Percentiles rank a stretch among this genome's conserved stretches.
phyloP scores from a whole-genome alignment of 2,888 invertebrate genomes.

The Caenorhabditis wallacei region DNA sequence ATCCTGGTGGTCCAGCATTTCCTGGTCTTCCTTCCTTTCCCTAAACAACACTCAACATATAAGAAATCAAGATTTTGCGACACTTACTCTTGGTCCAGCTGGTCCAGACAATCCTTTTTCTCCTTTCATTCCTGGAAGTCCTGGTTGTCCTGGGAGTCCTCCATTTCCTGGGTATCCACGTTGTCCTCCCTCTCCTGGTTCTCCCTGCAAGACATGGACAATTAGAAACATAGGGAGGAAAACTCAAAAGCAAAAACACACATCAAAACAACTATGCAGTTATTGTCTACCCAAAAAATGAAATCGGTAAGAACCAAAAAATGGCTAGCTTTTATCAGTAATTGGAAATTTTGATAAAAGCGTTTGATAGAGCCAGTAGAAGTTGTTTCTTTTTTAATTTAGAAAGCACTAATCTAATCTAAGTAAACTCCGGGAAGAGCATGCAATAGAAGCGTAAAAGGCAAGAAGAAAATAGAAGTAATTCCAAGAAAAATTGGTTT shows the following conservation, averaged over 20 bases:
- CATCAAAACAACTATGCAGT: conserved; percentile 57
- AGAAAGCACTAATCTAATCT: conserved; percentile 26
- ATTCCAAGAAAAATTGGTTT: conserved; percentile 6
- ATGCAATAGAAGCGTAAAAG: conserved; percentile 47
- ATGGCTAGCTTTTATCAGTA: neutral
- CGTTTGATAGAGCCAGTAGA: neutral
- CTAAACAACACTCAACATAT: conserved; percentile 59
- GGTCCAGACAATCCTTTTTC: conserved; percentile 86
- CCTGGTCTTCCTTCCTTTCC: conserved; percentile 83
- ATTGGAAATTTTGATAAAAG: neutral
- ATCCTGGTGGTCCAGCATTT: conserved; percentile 82
- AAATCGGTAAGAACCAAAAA: conserved; percentile 9
- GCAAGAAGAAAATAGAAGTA: conserved; percentile 36
- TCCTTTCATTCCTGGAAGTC: conserved; percentile 84
- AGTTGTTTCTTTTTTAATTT: neutral
- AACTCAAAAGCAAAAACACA: conserved; percentile 24
- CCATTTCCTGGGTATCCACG: conserved; percentile 83
- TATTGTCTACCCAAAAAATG: conserved; percentile 27
- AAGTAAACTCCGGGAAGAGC: conserved; percentile 33
- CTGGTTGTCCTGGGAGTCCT: conserved; percentile 85
- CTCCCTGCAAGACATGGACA: conserved; percentile 76
- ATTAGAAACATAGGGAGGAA: conserved; percentile 41
- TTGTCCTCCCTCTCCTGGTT: conserved; percentile 81
- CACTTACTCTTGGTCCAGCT: conserved; percentile 87
- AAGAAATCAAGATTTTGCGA: too few species aligned